Conservation (phyloP, 2,113 vertebrate genomes). For the Spermophilus dauricus region DNA sequence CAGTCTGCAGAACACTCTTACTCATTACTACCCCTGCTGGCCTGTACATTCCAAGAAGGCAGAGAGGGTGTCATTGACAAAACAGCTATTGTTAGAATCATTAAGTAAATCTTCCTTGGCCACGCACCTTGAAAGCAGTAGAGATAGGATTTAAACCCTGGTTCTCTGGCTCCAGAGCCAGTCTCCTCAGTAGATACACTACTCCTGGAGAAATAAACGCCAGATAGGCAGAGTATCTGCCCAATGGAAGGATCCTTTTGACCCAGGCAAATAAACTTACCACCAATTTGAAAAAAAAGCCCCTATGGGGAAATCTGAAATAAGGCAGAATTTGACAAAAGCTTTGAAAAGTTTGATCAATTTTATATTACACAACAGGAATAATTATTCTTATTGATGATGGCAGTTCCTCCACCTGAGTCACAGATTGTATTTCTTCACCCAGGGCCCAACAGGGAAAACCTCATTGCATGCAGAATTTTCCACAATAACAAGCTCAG, state of each 20-base stretch:
- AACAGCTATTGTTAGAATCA: slow-evolving; percentile 13
- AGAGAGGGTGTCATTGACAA: background rate
- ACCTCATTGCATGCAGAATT: background rate
- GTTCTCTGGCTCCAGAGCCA: background rate
- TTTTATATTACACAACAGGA: background rate
- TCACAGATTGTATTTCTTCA: background rate
- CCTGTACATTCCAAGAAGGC: background rate
- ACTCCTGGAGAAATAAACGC: background rate
- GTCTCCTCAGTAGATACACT: background rate
- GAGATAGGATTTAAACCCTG: background rate
- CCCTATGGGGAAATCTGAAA: slow-evolving; percentile 2
- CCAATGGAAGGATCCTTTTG: background rate
- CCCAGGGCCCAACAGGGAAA: background rate
- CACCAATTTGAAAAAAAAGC: background rate
- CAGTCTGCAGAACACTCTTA: background rate
- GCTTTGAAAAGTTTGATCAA: background rate
- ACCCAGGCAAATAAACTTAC: slow-evolving; percentile 14
- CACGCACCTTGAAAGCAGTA: background rate
- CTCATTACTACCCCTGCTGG: background rate
- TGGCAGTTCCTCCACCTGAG: background rate
- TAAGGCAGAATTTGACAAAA: background rate
- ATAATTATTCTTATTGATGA: background rate
- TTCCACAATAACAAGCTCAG: background rate
- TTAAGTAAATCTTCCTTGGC: slow-evolving; percentile 5
- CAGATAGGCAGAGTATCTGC: background rate